Conservation (phyloP, 2,797 vertebrate genomes). For the Peromyscus eremicus region DNA sequence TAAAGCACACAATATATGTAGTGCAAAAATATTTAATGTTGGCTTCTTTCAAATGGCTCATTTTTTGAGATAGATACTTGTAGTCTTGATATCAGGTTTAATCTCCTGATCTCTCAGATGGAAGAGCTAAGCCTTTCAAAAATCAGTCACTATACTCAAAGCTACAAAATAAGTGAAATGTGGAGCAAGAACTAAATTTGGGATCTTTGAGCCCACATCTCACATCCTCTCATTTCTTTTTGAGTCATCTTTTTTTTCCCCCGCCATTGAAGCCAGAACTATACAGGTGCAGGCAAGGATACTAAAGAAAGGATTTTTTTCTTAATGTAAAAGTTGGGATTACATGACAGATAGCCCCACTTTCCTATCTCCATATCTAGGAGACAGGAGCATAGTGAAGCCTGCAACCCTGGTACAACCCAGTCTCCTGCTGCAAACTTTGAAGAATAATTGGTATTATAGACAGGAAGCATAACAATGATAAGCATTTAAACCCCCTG, state of each 20-base stretch:
- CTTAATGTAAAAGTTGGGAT: neutral
- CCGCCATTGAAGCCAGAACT: neutral
- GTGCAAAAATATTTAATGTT: neutral
- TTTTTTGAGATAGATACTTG: neutral
- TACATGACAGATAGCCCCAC: neutral
- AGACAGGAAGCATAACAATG: slow-evolving; percentile 72
- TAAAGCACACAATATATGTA: neutral
- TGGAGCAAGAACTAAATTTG: neutral
- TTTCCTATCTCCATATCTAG: neutral
- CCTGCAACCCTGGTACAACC: neutral
- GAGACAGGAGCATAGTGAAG: neutral
- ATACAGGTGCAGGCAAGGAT: neutral
- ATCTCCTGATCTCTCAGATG: neutral
- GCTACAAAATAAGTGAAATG: neutral
- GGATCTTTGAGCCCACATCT: neutral
- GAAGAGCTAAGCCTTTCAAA: neutral
- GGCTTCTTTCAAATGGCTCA: neutral
- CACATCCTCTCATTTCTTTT: neutral
- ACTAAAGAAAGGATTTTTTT: neutral
- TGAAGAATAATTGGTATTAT: slow-evolving; percentile 68
- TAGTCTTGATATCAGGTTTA: neutral
- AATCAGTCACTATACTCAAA: neutral
- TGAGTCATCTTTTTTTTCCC: neutral
- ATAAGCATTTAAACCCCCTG: slow-evolving; percentile 72
- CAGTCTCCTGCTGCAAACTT: slow-evolving; percentile 27